A percentile compares a stretch with the other conserved stretches of the same genome.
phyloP scores from a whole-genome alignment of 2,113 vertebrate genomes.

The Semnornis frantzii region DNA sequence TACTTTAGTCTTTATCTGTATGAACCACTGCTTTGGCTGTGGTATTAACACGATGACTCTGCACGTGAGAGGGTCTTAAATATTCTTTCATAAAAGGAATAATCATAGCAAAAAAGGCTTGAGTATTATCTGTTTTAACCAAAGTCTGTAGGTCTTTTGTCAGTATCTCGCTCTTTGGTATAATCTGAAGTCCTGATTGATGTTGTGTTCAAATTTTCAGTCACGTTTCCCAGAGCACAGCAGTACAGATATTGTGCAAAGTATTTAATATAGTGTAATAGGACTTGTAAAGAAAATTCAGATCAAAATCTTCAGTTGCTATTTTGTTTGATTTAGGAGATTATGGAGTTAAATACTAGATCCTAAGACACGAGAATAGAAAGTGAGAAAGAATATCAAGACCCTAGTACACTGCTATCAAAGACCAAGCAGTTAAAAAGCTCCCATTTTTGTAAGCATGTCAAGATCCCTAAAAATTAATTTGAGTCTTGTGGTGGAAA shows the following conservation, averaged over 20 bases:
- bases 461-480: neutral
- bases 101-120: neutral
- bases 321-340: slow-evolving; percentile 9
- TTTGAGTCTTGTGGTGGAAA: neutral
- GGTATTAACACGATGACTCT: slow-evolving; percentile 15
- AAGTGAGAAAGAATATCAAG: neutral
- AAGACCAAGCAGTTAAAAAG: neutral
- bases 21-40: slow-evolving; percentile 16
- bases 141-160: slow-evolving; percentile 19
- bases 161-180: neutral
- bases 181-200: slow-evolving; percentile 14
- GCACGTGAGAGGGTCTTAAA: slow-evolving; percentile 51
- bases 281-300: neutral
- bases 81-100: slow-evolving; percentile 39
- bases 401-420: neutral
- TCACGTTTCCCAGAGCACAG: neutral
- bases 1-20: slow-evolving; percentile 15
- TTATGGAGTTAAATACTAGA: neutral
- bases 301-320: neutral
- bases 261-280: neutral
- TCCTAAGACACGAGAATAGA: neutral
- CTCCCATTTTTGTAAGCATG: neutral
- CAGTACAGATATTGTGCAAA: neutral
- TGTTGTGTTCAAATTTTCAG: neutral
- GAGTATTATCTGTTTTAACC: slow-evolving; percentile 29